A percentile compares a stretch with the other conserved stretches of the same genome.
These are phyloP conservation scores for Chouioia cunea DNA, from an alignment of 2,888 invertebrate species.

Conservation along the genomic window DNA sequence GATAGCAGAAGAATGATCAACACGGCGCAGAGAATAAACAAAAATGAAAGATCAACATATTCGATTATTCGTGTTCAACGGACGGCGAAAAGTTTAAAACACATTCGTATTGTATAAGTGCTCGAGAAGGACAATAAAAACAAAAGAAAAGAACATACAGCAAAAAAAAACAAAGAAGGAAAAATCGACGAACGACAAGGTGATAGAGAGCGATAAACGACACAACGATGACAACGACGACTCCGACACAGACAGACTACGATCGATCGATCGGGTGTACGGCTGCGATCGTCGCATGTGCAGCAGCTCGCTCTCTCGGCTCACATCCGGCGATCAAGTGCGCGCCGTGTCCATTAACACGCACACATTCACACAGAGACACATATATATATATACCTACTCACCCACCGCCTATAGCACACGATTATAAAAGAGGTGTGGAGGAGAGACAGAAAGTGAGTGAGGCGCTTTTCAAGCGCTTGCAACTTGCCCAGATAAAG, in stretches of 20 bases:
- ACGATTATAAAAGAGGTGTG: constrained; percentile 19
- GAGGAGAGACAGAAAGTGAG: neutral
- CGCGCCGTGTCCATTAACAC: neutral
- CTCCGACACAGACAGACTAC: constrained; percentile 29
- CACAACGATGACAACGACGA: constrained; percentile 5
- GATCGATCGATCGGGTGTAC: constrained; percentile 11
- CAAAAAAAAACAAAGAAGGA: neutral
- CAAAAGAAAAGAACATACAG: constrained; percentile 3
- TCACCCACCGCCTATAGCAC: constrained; percentile 16
- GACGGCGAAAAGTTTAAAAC: too few species aligned
- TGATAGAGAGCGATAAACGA: neutral
- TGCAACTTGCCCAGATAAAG: neutral
- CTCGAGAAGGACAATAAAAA: neutral
- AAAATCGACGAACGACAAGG: constrained; percentile 8
- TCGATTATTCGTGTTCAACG: too few species aligned
- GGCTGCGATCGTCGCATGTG: constrained; percentile 16
- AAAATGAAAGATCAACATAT: too few species aligned
- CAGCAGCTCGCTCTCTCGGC: neutral
- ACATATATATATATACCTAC: neutral
- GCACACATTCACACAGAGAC: neutral
- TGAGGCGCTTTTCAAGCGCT: neutral
- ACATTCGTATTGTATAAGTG: too few species aligned
- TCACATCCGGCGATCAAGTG: constrained; percentile 36
- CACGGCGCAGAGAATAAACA: constrained; percentile 31
- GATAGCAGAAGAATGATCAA: constrained; percentile 39